Percentiles rank a stretch among this genome's conserved stretches.
These are phyloP conservation scores for Auanema sp. DNA, from an alignment of 2,888 invertebrate species.

Conservation along the genomic window DNA sequence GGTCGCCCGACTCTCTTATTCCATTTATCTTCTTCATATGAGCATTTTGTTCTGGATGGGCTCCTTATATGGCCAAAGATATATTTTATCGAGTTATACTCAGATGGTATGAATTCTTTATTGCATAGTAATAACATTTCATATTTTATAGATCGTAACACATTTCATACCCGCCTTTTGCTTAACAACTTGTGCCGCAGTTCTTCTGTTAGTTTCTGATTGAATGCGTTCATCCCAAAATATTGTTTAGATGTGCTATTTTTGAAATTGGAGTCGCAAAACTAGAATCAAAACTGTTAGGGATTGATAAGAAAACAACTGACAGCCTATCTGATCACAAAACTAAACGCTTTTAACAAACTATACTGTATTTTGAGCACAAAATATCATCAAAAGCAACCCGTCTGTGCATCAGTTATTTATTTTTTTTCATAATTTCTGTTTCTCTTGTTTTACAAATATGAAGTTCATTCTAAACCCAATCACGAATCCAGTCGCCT, in stretches of 20 bases:
- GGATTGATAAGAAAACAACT: constrained; percentile 9
- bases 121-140: neutral
- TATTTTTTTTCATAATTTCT: too few relatives aligned
- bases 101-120: constrained; percentile 1
- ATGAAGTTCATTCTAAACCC: neutral
- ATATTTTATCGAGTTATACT: constrained; percentile 4
- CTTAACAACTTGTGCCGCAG: constrained; percentile 3
- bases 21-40: constrained; percentile 14
- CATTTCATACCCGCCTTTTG: constrained; percentile 9
- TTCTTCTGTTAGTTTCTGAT: constrained; percentile 8
- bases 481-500: constrained; percentile 8
- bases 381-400: too few relatives aligned
- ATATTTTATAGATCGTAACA: constrained; percentile 1
- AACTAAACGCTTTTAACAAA: too few relatives aligned
- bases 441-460: too few relatives aligned
- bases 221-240: neutral
- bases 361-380: too few relatives aligned
- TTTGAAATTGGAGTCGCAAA: constrained; percentile 12
- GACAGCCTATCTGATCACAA: too few relatives aligned
- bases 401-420: too few relatives aligned
- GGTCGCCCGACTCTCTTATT: constrained; percentile 9
- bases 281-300: constrained; percentile 12
- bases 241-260: constrained; percentile 10
- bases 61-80: constrained; percentile 8
- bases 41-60: constrained; percentile 6